Base-by-base conservation (phyloP, 2,797 vertebrate species). In the Acipenser transmontanus region DNA sequence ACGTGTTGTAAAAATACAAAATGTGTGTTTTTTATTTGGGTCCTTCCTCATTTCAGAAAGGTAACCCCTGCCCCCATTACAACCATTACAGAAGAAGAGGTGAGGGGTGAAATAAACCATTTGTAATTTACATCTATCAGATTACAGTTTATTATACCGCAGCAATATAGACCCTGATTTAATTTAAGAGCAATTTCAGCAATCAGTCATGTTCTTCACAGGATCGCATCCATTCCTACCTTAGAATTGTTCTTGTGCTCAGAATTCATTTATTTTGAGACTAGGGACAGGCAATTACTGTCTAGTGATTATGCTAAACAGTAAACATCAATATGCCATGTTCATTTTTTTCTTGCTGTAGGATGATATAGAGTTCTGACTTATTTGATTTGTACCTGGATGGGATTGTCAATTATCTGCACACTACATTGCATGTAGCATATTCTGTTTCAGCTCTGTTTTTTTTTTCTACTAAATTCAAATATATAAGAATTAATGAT, bases 131-230 rank as follows among this genome's bases (percentile, higher is more conserved):
- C 61, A 67, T 59, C 64, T 61, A 57, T 71, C 73, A 82, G 76
- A 80, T 85, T 74, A 76, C 70, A 70, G 67, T 75, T 78, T 77
- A 77, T 81, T 70, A 70, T 70, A 68, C 68, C 62, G 68, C 49
- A 66, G 71, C 76, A 68, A 61, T 69, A 72, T 70, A 73, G 71
- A 73, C 73, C 74, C 66, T 67, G 66, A 77, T 72, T 76, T 73
- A 11, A 59, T 75, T 64, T 69, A 74, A 77, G 71, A 78, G 68
- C 66, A 50, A 67, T 75, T 73, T 49, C 52, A 73, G 49, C 63
- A 77, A 74, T 90, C 74, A 84, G 74, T 88, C 74, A 76, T 78
- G 66, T 70, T 74, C 80, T 72, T 75, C 49, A 76, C 78, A 74
- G 63, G 70, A 77, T 76, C 67, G 77, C 80, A 81, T 76, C 66